phyloP scores from a whole-genome alignment of 1,140 invertebrate species.

The Macrobrachium nipponense region DNA sequence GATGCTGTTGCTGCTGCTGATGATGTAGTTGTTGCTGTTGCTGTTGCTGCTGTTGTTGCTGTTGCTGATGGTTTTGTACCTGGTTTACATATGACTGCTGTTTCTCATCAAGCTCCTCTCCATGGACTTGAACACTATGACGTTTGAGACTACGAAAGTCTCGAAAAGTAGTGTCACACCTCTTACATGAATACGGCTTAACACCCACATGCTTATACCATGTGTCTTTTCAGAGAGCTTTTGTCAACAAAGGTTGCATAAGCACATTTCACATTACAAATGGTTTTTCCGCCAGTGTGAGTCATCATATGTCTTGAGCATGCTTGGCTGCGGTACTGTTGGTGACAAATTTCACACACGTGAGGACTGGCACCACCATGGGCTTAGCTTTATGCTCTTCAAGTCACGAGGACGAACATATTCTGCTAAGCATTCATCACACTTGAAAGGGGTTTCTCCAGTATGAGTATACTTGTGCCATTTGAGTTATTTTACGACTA shows the following conservation, averaged over 20 bases:
- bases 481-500: conserved; percentile 61
- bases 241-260: conserved; percentile 60
- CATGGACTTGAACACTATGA: conserved; percentile 52
- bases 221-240: conserved; percentile 64
- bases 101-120: conserved; percentile 12
- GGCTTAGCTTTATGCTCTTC: conserved; percentile 70
- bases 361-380: conserved; percentile 68
- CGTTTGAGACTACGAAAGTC: conserved; percentile 57
- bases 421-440: conserved; percentile 58
- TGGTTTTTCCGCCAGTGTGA: conserved; percentile 54
- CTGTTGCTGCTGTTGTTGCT: neutral
- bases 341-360: conserved; percentile 65
- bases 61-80: conserved; percentile 4
- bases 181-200: conserved; percentile 62
- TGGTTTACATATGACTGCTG: conserved; percentile 18
- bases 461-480: conserved; percentile 64
- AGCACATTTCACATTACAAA: conserved; percentile 58
- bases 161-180: conserved; percentile 54
- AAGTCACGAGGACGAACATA: conserved; percentile 57
- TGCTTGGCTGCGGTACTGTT: conserved; percentile 66
- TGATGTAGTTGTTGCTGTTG: too few relatives aligned
- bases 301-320: conserved; percentile 56
- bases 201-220: conserved; percentile 59
- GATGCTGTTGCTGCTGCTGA: neutral
- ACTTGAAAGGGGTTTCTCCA: conserved; percentile 61